These are phyloP conservation scores for Phylloscopus trochiloides DNA, from an alignment of 2,113 vertebrate genomes.

Conservation along the genomic window DNA sequence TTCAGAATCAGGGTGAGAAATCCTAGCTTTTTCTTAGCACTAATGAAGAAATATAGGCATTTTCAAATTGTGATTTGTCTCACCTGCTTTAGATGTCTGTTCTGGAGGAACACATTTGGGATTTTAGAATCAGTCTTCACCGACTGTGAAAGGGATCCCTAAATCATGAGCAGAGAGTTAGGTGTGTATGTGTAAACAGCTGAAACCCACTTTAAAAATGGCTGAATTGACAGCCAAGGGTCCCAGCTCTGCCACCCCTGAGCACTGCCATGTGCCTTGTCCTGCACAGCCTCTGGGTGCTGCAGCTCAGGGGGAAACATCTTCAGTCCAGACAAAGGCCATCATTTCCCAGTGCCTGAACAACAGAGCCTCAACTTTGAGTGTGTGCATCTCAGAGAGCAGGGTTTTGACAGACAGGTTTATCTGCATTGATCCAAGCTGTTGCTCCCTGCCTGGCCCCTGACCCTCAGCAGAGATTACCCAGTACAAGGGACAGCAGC, in stretches of 20 bases:
- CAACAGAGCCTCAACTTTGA: background rate
- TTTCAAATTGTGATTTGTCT: background rate
- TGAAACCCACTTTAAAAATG: background rate
- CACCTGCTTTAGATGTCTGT: background rate
- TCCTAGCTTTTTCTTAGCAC: background rate
- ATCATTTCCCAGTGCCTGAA: background rate
- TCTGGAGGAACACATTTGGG: background rate
- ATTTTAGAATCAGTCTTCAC: background rate
- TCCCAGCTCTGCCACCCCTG: rapidly evolving
- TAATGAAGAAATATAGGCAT: background rate
- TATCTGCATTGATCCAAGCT: background rate
- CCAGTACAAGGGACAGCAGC: background rate
- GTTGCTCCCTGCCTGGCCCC: background rate
- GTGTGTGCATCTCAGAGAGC: background rate
- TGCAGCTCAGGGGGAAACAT: background rate
- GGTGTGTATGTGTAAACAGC: rapidly evolving
- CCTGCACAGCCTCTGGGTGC: background rate
- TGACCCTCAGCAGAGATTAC: background rate
- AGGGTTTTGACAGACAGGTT: background rate
- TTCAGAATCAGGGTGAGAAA: background rate
- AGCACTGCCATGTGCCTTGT: background rate
- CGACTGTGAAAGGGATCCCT: rapidly evolving
- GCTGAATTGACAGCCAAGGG: background rate
- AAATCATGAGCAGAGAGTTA: background rate
- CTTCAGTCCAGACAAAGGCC: background rate